A percentile compares a stretch with the other conserved stretches of the same genome.
Evolutionary conservation across 2,888 invertebrate species (phyloP).

Genomic region (Amphipoea lucens): DNA sequence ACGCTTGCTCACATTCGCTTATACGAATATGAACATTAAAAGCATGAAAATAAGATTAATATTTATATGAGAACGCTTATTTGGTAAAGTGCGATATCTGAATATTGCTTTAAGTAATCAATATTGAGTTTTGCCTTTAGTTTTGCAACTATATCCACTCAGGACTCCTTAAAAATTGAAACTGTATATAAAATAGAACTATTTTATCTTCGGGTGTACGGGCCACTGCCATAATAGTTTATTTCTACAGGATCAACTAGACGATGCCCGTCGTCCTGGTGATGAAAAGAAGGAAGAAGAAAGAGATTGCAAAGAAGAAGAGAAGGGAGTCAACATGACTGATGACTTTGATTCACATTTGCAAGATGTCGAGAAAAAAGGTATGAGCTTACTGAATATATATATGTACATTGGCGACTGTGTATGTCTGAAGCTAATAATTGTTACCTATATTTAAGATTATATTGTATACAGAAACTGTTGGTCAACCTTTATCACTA

Average conservation of each 20-base stretch:
- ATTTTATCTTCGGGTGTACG: too few species aligned
- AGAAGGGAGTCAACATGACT: constrained; percentile 98
- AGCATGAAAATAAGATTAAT: background rate
- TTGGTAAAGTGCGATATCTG: background rate
- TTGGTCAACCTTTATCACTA: background rate
- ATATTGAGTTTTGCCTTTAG: background rate
- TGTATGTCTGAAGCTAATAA: background rate
- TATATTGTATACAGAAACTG: background rate
- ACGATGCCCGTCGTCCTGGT: constrained; percentile 95
- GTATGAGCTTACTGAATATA: background rate
- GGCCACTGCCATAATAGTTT: background rate
- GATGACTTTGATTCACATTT: constrained; percentile 98
- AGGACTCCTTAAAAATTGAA: background rate
- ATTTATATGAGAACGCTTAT: background rate
- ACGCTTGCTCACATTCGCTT: background rate
- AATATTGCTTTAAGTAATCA: background rate
- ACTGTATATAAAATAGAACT: background rate
- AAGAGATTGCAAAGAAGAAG: constrained; percentile 95
- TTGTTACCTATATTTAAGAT: background rate
- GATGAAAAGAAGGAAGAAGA: constrained; percentile 94
- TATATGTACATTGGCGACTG: too few species aligned
- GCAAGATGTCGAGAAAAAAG: constrained; percentile 92
- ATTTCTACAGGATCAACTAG: constrained; percentile 96
- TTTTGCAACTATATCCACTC: background rate
- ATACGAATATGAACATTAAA: background rate